Conservation (phyloP, 2,888 invertebrate genomes). For the Oligia strigilis region DNA sequence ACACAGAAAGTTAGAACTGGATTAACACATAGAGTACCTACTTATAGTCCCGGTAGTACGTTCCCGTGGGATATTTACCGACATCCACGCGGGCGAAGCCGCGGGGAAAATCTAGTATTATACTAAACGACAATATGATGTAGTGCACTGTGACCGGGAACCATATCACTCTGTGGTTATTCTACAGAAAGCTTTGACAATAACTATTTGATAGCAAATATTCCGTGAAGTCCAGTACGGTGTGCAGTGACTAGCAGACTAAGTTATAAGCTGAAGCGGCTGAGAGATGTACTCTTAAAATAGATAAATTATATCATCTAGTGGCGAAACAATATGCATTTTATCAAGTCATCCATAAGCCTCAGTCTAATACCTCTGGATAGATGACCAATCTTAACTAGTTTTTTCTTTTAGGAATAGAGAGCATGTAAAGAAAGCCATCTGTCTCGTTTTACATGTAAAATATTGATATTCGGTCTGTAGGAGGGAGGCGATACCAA, state of each 20-base stretch:
- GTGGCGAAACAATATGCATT: too few species aligned
- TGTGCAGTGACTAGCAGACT: slow-evolving; percentile 20
- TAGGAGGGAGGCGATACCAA: too few species aligned
- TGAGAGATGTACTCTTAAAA: background rate
- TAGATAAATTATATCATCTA: background rate
- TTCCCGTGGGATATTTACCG: background rate
- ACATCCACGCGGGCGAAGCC: background rate
- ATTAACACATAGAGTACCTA: too few species aligned
- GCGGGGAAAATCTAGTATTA: background rate
- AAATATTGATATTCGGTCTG: background rate
- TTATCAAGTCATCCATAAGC: background rate
- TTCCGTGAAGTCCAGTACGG: slow-evolving; percentile 25
- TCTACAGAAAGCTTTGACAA: slow-evolving; percentile 29
- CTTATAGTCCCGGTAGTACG: background rate
- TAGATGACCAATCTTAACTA: background rate
- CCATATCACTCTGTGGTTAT: slow-evolving; percentile 15
- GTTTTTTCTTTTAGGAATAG: background rate
- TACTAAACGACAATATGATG: slow-evolving; percentile 12
- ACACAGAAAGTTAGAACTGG: background rate
- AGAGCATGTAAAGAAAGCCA: background rate
- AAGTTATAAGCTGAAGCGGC: slow-evolving; percentile 1
- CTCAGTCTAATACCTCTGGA: background rate
- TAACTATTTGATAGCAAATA: slow-evolving; percentile 42
- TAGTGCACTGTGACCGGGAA: background rate
- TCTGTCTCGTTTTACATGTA: background rate